Base-by-base conservation (phyloP, 2,797 vertebrate genomes). In the Columba guinea region DNA sequence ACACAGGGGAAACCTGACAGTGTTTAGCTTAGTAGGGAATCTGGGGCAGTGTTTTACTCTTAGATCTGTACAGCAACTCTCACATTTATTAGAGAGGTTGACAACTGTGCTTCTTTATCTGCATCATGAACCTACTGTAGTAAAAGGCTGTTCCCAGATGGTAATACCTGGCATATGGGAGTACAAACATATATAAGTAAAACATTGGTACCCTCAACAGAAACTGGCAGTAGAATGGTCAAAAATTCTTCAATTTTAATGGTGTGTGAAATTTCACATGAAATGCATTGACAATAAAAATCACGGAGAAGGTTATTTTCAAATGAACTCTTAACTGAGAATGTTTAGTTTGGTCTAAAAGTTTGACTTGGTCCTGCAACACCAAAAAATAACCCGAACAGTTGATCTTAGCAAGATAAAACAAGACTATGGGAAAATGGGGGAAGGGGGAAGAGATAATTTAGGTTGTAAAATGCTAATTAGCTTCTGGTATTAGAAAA, bases 61-160 rank as follows among this genome's bases (percentile, higher is more conserved):
- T 19, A 94, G 84, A 88, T 84, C 83, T 51, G 59, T 27, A n/a
- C 20, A 0, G 0, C 12, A 37, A 15, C 65, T 56, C 87, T 84
- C 80, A 26, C 79, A 83, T 87, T 84, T 86, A 94, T 93, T 87
- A 93, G 59, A 67, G 80, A 82, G 24, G 69, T 71, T 90, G 93
- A 90, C 85, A 94, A 84, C 83, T 67, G 39, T n/a, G 49, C 49
- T 94, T 70, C 64, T 79, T 94, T 77, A 70, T 80, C 77, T 58
- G 35, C 73, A 55, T 70, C 90, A 93, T 74, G 84, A 84, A 94
- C n/a, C 52, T 46, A 10, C 32, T 59, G 73, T 49, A 87, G 87
- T 58, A 89, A 96, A 89, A 91, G n/a, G 83, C 80, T 94, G 67
- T 88, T 94, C 60, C 91, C 84, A 79, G 89, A 37, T 35, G 82